A percentile compares a stretch with the other conserved stretches of the same genome.
These are phyloP conservation scores for Drosophila anomalata DNA, from an alignment of 2,888 invertebrate species.

Conservation along the genomic window DNA sequence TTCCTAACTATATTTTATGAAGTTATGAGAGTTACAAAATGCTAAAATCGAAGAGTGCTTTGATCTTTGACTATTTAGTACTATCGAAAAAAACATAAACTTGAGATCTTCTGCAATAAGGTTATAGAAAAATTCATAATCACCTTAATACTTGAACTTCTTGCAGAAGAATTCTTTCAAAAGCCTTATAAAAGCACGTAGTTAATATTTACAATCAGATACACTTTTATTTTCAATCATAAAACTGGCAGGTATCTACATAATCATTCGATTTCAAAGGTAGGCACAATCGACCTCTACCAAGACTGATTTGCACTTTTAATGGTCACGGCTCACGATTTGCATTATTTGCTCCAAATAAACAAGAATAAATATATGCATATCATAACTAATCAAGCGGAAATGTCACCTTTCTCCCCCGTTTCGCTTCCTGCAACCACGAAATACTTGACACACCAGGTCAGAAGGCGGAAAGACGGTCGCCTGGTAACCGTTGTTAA, in stretches of 20 bases:
- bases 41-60: no score
- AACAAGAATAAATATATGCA: conserved; percentile 58
- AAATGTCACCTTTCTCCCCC: conserved; percentile 17
- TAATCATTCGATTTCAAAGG: neutral
- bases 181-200: neutral
- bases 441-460: neutral
- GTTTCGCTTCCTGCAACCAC: neutral
- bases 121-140: no score
- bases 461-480: conserved; percentile 28
- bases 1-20: no score
- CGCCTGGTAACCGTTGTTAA: conserved; percentile 70
- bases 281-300: neutral
- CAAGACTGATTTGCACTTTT: conserved; percentile 19
- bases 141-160: no score
- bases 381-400: conserved; percentile 57
- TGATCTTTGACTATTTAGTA: no score
- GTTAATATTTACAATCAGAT: neutral
- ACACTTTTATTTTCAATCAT: neutral
- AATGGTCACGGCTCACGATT: conserved; percentile 23
- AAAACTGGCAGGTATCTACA: neutral
- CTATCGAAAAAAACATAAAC: no score
- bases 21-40: no score
- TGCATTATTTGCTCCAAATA: conserved; percentile 64
- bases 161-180: neutral
- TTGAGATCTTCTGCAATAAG: no score